Evolutionary conservation across 1,140 invertebrate species (phyloP).

Genomic region (Drosophila triauraria): DNA sequence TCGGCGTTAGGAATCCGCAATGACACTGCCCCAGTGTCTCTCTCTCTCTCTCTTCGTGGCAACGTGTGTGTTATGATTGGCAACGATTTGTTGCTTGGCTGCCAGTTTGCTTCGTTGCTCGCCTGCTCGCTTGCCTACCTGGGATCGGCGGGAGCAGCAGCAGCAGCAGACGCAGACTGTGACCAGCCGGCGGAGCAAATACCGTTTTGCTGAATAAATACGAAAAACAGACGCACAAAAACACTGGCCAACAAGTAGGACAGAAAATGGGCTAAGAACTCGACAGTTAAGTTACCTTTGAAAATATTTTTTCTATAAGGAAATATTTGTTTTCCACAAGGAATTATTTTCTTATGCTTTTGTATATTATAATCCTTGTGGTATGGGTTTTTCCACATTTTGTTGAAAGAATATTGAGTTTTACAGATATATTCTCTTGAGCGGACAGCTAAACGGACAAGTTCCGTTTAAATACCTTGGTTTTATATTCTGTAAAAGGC

Average conservation of each 20-base stretch:
- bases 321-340: no score
- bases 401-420: no score
- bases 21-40: constrained; percentile 32
- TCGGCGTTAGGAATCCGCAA: constrained; percentile 45
- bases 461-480: no score
- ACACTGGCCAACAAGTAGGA: constrained; percentile 23
- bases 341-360: no score
- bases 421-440: neutral
- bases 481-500: no score
- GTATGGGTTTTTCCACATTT: no score
- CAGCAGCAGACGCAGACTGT: constrained; percentile 36
- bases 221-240: constrained; percentile 52
- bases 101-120: constrained; percentile 14
- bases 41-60: constrained; percentile 25
- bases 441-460: neutral
- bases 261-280: neutral
- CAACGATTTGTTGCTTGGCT: constrained; percentile 58
- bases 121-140: constrained; percentile 19
- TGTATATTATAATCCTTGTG: no score
- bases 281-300: neutral
- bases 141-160: constrained; percentile 23
- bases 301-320: no score
- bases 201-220: constrained; percentile 77
- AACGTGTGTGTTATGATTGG: constrained; percentile 80
- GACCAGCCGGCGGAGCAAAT: constrained; percentile 67